phyloP scores from a whole-genome alignment of 2,113 vertebrate species.

The Leiothrix lutea region DNA sequence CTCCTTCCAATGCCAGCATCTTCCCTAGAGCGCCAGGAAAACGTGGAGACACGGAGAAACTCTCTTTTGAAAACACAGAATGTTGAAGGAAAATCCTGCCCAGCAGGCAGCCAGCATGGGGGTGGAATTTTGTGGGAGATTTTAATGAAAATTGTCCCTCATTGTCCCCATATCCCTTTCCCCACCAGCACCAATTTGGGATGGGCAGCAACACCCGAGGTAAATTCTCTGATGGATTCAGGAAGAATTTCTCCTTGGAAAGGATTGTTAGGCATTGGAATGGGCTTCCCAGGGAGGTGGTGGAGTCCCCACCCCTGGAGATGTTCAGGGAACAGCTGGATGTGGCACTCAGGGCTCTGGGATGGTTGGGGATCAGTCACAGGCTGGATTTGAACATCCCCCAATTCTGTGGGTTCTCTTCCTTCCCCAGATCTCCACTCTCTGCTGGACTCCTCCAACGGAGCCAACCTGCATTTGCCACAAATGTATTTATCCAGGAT shows the following conservation, averaged over 20 bases:
- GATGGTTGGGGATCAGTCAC: rapidly evolving
- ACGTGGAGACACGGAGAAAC: neutral
- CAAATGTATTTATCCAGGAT: neutral
- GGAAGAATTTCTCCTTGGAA: rapidly evolving
- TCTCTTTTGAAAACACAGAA: neutral
- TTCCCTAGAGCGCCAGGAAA: neutral
- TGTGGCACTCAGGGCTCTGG: neutral
- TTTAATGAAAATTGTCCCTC: neutral
- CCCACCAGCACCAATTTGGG: neutral
- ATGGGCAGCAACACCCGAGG: neutral
- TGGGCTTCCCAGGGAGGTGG: neutral
- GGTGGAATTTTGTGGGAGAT: neutral
- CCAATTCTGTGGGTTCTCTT: rapidly evolving
- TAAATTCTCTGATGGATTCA: neutral
- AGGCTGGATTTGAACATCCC: neutral
- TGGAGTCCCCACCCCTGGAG: neutral
- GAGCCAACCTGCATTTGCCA: neutral
- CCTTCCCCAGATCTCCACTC: neutral
- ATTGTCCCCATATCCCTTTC: neutral
- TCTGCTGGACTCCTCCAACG: neutral
- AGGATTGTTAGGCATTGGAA: neutral
- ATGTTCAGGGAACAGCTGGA: rapidly evolving
- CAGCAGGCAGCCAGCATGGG: neutral
- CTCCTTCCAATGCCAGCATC: neutral
- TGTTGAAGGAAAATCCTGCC: neutral